Base-by-base conservation (phyloP, 2,888 invertebrate species). In the Petrolisthes manimaculis region DNA sequence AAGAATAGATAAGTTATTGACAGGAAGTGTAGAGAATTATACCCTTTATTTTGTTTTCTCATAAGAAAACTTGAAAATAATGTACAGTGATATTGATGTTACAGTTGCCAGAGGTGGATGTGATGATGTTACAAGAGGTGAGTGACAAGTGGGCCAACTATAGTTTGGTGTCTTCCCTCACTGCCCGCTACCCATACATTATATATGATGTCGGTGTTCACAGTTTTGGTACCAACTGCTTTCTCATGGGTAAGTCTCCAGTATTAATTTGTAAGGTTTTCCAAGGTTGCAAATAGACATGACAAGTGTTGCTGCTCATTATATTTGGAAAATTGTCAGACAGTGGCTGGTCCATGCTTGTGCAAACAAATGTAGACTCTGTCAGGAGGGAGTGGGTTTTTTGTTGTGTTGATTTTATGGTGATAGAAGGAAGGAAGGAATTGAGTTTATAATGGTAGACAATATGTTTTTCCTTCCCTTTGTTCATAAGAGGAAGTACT, bases 41-140 rank as follows among this genome's bases (percentile, higher is more conserved):
- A 37, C 37, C 37, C 37, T 37, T 37, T 37, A 2, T 37, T 37
- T 37, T 37, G 37, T 37, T 37, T 37, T 37, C 2, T 37, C 37
- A 37, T 37, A 37, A 37, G 37, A 80, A 4, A 80, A 80, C 8
- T n/a, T 18, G n/a, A 54, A 8, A 80, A 18, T 54, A 18, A 54
- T 53, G n/a, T 5, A 5, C 54, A 53, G 53, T 55, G 14, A 55
- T 9, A 78, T 51, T n/a, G 55, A 55, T 8, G 8, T 21, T 21
- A 4, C 78, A 86, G 86, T 55, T 86, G 12, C 86, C 86, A 12
- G 83, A 78, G 18, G 78, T 83, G 12, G 83, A 86, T 61, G 78
- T 86, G 67, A 75, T 86, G 6, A 56, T 86, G 69, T 78, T 86
- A 14, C 86, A 86, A 24, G 86, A 86, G 69, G 86, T 86, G 21